phyloP scores from a whole-genome alignment of 2,888 invertebrate species.

The Caenorhabditis sp. region DNA sequence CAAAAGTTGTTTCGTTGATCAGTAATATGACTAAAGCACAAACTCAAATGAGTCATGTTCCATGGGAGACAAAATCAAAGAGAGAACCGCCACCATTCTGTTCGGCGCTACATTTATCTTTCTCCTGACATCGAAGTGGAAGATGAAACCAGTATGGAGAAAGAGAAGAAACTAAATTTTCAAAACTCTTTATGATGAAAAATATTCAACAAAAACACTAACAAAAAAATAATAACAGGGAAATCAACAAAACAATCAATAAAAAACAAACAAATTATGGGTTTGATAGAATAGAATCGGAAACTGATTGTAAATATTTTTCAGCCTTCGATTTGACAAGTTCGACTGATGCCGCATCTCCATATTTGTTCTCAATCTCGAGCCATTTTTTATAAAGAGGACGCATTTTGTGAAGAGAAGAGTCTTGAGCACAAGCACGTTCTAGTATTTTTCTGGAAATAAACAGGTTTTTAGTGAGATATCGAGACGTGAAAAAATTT shows the following conservation, averaged over 20 bases:
- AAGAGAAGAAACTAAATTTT: background rate
- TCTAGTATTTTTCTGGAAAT: conserved; percentile 81
- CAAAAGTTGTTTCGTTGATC: too few species aligned
- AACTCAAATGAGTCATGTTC: too few species aligned
- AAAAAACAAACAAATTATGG: conserved; percentile 9
- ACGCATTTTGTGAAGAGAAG: conserved; percentile 81
- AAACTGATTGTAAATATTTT: conserved; percentile 41
- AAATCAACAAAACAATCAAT: conserved; percentile 1
- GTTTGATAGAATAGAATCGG: conserved; percentile 16
- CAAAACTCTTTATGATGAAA: background rate
- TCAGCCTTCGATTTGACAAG: conserved; percentile 45
- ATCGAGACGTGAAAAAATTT: background rate
- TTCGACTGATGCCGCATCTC: conserved; percentile 48
- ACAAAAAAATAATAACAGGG: conserved; percentile 12
- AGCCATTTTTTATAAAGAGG: conserved; percentile 86
- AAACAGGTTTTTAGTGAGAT: too few species aligned
- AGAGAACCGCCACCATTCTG: too few species aligned
- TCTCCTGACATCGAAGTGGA: too few species aligned
- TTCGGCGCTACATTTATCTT: too few species aligned
- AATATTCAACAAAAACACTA: conserved; percentile 5
- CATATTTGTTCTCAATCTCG: conserved; percentile 80
- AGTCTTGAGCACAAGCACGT: conserved; percentile 78
- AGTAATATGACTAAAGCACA: too few species aligned
- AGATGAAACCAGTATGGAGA: background rate
- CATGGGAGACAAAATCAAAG: too few species aligned